Conservation (phyloP, 2,797 vertebrate species). For the Rhabdophis nuchalis region DNA sequence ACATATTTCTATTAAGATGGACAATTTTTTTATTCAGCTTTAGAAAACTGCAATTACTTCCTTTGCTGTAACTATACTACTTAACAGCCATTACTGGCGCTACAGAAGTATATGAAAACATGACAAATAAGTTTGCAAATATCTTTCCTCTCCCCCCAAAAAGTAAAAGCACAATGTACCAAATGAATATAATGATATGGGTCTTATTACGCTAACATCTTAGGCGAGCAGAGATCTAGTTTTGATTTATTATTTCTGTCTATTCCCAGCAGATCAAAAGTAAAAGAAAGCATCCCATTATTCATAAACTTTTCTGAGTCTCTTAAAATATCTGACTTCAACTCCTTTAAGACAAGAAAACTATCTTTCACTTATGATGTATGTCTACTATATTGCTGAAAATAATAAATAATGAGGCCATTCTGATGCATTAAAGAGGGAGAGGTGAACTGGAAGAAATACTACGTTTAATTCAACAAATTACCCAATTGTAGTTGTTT, state of each 20-base stretch:
- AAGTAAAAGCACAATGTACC: not conserved
- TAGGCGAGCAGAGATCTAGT: not conserved
- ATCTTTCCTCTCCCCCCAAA: not conserved
- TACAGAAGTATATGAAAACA: not conserved
- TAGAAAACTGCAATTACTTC: conserved; percentile 39
- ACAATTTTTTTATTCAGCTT: conserved; percentile 30
- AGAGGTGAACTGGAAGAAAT: not conserved
- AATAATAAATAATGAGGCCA: not conserved
- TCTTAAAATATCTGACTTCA: conserved; percentile 19
- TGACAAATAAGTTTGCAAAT: not conserved
- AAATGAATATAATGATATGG: not conserved
- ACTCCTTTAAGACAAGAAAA: conserved; percentile 23
- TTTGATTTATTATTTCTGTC: not conserved
- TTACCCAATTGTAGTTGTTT: not conserved
- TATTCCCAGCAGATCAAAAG: rapidly evolving
- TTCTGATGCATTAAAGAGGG: not conserved
- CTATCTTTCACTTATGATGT: conserved; percentile 15
- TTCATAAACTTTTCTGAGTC: not conserved
- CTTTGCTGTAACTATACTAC: not conserved
- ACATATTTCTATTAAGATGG: conserved; percentile 43
- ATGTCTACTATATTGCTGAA: not conserved
- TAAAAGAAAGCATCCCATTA: not conserved
- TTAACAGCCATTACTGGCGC: conserved; percentile 31
- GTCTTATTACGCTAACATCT: not conserved
- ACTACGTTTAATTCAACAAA: not conserved